Percentiles rank a stretch among this genome's conserved stretches.
These are phyloP conservation scores for Cephus spinipes DNA, from an alignment of 2,888 invertebrate genomes.

Conservation along the genomic window DNA sequence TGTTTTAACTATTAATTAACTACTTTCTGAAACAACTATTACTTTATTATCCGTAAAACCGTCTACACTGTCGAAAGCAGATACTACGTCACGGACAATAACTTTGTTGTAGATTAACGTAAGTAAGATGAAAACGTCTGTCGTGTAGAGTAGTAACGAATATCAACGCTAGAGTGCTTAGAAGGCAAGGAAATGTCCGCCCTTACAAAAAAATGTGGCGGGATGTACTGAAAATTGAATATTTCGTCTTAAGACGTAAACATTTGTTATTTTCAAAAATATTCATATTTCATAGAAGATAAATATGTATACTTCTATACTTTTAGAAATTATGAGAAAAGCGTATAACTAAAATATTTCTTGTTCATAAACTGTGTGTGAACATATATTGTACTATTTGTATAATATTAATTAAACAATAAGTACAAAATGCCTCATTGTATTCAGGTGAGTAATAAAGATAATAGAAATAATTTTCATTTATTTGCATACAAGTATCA, in stretches of 20 bases:
- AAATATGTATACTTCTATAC: not conserved
- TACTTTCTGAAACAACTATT: not conserved
- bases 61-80: constrained; percentile 29
- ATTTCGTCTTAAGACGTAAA: not conserved
- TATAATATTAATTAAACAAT: not conserved
- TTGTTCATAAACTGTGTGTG: not conserved
- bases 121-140: not conserved
- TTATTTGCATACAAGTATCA: not conserved
- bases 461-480: not conserved
- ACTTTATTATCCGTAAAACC: constrained; percentile 6
- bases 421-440: not conserved
- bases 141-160: not conserved
- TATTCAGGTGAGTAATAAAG: not conserved
- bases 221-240: not conserved
- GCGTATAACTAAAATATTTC: not conserved
- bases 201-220: not conserved
- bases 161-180: not conserved
- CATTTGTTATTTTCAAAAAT: not conserved
- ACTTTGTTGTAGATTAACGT: constrained; percentile 4
- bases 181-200: not conserved
- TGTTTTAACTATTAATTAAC: constrained; percentile 61
- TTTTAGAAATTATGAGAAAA: not conserved
- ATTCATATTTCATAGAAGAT: not conserved
- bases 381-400: not conserved
- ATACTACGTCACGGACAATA: not conserved